A percentile compares a stretch with the other conserved stretches of the same genome.
Evolutionary conservation across 2,113 vertebrate species (phyloP).

Genomic region (Grantiella picta): DNA sequence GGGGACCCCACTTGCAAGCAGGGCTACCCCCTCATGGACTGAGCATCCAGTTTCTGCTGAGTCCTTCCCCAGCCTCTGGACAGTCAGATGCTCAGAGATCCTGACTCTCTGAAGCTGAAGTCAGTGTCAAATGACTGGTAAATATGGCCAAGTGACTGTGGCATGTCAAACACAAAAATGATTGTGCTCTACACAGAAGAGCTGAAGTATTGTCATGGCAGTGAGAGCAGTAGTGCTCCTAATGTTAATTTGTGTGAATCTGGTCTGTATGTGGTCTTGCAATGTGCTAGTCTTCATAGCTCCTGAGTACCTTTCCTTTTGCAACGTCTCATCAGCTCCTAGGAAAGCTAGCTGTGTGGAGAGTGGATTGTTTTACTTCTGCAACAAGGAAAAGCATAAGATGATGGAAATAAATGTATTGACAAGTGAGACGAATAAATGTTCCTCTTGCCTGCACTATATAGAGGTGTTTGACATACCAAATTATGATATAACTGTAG

Average conservation of each 20-base stretch:
- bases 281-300: not conserved
- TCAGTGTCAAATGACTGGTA: not conserved
- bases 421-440: constrained; percentile 72
- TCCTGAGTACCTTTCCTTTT: not conserved
- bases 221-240: not conserved
- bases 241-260: not conserved
- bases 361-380: constrained; percentile 21
- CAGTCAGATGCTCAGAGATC: not conserved
- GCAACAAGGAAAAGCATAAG: not conserved
- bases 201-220: not conserved
- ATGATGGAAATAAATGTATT: constrained; percentile 54
- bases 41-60: not conserved
- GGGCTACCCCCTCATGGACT: not conserved
- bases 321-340: not conserved
- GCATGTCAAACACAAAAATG: not conserved
- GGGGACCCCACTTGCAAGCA: not conserved
- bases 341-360: constrained; percentile 21
- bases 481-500: constrained; percentile 71
- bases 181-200: not conserved
- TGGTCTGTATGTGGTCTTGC: not conserved
- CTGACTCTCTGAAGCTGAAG: not conserved
- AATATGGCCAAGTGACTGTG: not conserved
- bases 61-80: not conserved
- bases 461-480: constrained; percentile 65
- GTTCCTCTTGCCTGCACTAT: constrained; percentile 46